Evolutionary conservation across 2,888 invertebrate genomes (phyloP).

Genomic region (Cheilosia urbana): DNA sequence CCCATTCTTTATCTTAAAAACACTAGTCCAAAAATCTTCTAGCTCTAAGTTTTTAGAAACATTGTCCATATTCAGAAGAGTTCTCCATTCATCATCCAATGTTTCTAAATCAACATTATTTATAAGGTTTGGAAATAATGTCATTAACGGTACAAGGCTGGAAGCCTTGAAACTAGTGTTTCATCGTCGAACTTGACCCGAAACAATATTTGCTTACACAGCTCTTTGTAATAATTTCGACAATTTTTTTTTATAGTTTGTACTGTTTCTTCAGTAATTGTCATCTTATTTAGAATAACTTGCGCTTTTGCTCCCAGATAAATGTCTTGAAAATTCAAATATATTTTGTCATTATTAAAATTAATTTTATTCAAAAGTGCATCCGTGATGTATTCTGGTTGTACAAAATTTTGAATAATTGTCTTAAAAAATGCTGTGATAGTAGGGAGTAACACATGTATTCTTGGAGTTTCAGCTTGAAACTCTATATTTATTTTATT

Average conservation of each 20-base stretch:
- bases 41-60: slow-evolving; percentile 17
- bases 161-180: background rate
- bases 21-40: slow-evolving; percentile 5
- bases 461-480: slow-evolving; percentile 28
- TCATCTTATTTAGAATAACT: slow-evolving; percentile 2
- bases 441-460: background rate
- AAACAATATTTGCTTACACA: slow-evolving; percentile 6
- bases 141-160: background rate
- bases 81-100: slow-evolving; percentile 10
- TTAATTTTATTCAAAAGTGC: too few species aligned
- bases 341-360: too few species aligned
- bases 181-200: background rate
- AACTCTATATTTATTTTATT: slow-evolving; percentile 38
- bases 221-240: slow-evolving; percentile 4
- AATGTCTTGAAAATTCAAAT: background rate
- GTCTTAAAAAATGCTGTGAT: too few species aligned
- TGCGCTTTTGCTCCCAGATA: slow-evolving; percentile 17
- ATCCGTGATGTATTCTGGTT: too few species aligned
- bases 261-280: background rate
- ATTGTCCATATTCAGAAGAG: background rate
- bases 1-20: too few species aligned
- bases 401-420: too few species aligned
- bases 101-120: background rate
- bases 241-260: background rate
- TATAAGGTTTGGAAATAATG: background rate